Percentiles rank a stretch among this genome's conserved stretches.
phyloP scores from a whole-genome alignment of 2,113 vertebrate genomes.

The Campylorhamphus procurvoides region DNA sequence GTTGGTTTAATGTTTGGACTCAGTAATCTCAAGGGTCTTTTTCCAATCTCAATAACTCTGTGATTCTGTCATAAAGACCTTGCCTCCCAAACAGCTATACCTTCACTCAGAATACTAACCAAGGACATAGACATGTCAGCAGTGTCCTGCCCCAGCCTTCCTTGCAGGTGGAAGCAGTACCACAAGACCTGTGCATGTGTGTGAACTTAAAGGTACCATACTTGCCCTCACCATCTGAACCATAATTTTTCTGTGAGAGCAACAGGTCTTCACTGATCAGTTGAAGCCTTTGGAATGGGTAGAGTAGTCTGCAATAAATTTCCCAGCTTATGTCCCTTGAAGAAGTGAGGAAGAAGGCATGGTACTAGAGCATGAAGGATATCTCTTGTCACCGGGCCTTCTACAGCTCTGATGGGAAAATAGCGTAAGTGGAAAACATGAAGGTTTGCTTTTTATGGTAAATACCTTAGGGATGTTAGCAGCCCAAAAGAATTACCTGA shows the following conservation, averaged over 20 bases:
- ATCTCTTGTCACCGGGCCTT: neutral
- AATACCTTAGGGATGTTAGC: neutral
- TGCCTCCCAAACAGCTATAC: neutral
- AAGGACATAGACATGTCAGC: neutral
- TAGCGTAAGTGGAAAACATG: neutral
- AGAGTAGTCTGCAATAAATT: neutral
- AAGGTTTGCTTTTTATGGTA: neutral
- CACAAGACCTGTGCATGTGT: accelerated
- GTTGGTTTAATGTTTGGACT: neutral
- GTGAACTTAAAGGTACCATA: neutral
- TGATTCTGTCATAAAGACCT: neutral
- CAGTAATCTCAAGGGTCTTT: neutral
- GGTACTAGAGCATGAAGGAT: neutral
- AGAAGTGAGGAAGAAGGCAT: neutral
- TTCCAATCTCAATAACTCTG: neutral
- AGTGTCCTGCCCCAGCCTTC: neutral
- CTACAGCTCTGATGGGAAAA: neutral
- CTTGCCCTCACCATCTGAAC: accelerated
- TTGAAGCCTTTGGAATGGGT: neutral
- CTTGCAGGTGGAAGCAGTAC: neutral
- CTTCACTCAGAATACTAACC: neutral
- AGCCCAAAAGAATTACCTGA: neutral
- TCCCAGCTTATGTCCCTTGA: neutral
- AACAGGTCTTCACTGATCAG: accelerated
- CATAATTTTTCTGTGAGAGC: neutral